phyloP scores from a whole-genome alignment of 2,113 vertebrate genomes.

The Cephalopterus ornatus region DNA sequence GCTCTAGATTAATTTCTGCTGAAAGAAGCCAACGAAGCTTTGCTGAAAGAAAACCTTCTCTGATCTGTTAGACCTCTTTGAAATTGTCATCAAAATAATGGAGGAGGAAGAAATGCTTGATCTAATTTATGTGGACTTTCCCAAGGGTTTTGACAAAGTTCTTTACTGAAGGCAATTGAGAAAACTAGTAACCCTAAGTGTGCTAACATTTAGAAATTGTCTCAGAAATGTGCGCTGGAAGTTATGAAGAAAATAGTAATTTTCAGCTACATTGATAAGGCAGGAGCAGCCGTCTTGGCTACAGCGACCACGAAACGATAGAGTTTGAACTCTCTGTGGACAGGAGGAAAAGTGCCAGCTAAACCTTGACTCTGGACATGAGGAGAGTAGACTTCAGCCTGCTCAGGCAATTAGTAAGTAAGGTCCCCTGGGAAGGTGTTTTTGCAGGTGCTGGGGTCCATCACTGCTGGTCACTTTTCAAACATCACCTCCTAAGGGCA shows the following conservation, averaged over 20 bases:
- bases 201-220: not conserved
- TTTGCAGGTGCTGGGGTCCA: not conserved
- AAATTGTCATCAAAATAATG: slow-evolving; percentile 2
- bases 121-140: slow-evolving; percentile 22
- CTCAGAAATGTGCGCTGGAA: not conserved
- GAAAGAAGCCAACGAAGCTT: not conserved
- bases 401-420: not conserved
- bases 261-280: not conserved
- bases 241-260: not conserved
- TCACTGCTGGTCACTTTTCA: not conserved
- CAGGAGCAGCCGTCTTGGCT: not conserved
- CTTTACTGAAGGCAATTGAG: not conserved
- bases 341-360: not conserved
- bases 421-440: not conserved
- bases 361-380: not conserved
- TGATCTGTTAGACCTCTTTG: not conserved
- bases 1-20: not conserved
- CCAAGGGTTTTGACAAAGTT: slow-evolving; percentile 9
- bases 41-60: not conserved
- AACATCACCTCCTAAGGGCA: not conserved
- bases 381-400: not conserved
- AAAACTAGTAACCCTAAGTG: not conserved
- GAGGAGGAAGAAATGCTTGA: not conserved
- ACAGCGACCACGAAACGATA: not conserved
- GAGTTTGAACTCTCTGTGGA: not conserved